Evolutionary conservation across 2,797 vertebrate species (phyloP), one percentile per base, ranked within the genome.

Genomic region (Agapornis canus): DNA sequence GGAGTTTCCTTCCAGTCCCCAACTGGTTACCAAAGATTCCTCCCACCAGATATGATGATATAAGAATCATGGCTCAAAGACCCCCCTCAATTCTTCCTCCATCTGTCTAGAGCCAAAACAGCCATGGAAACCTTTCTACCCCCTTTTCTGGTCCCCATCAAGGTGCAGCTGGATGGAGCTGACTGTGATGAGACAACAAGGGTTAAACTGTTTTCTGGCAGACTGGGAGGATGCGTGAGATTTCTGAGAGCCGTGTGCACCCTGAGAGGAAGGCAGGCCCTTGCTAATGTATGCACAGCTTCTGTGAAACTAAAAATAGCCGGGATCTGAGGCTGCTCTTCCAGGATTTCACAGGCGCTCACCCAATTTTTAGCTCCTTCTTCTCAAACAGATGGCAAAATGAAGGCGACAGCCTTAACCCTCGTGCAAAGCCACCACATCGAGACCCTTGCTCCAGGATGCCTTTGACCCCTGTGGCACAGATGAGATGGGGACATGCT

Each of bases 271-370:
- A 93, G 94, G 89, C 89, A 89, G 89, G 75, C 86, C 89, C 81
- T 81, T 45, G 5, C 85, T 96, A 96, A 96, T 94, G 72, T 92
- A 97, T 94, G 95, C 90, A 3, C 71, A 80, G 94, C 89, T 95
- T 92, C 95, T 75, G 89, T 19, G 40, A 48, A 61, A 37, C 95
- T 97, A 97, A 97, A 97, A 97, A 97, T 97, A 97, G 95, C 94
- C 4, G 3, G 5, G 78, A 96, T 96, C 95, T 90, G 94, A 97
- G 79, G 82, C 96, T 49, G 76, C 75, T 91, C 92, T 96, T 96
- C 92, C 95, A 97, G 94, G 96, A 95, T 96, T 96, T 95, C 94
- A 48, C 95, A 86, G 95, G 84, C 89, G 7, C 82, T 94, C 89
- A 43, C 93, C 90, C 94, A 91, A 17, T 88, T 94, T 82, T 89